A percentile compares a stretch with the other conserved stretches of the same genome.
These are phyloP conservation scores for Lepidurus packardi DNA, from an alignment of 1,140 invertebrate species.

Conservation along the genomic window DNA sequence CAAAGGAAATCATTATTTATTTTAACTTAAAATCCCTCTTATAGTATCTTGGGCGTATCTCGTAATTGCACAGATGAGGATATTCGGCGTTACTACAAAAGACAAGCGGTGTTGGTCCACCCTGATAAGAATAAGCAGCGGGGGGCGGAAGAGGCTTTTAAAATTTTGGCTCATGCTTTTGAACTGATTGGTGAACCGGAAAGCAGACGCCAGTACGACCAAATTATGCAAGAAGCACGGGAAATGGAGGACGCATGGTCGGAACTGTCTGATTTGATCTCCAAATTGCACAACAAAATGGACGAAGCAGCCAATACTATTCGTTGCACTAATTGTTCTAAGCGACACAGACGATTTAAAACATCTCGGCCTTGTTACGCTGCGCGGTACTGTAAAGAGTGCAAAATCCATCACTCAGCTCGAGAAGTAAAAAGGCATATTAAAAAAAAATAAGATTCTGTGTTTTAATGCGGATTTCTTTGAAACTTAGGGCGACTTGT, in stretches of 20 bases:
- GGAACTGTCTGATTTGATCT: slow-evolving; percentile 70
- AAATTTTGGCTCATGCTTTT: slow-evolving; percentile 88
- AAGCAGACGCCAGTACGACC: slow-evolving; percentile 38
- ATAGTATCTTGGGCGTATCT: slow-evolving; percentile 77
- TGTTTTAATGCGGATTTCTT: slow-evolving; percentile 34
- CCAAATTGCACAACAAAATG: slow-evolving; percentile 85
- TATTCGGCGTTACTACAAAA: slow-evolving; percentile 87
- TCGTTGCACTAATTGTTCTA: slow-evolving; percentile 81
- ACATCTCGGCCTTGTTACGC: slow-evolving; percentile 81
- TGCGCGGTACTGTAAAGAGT: slow-evolving; percentile 69
- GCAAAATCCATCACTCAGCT: slow-evolving; percentile 33
- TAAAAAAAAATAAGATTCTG: not conserved
- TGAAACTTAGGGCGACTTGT: slow-evolving; percentile 76
- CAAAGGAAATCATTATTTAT: not conserved
- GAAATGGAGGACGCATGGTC: slow-evolving; percentile 74
- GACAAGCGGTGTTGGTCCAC: slow-evolving; percentile 87
- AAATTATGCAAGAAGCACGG: slow-evolving; percentile 38
- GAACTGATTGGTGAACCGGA: slow-evolving; percentile 86
- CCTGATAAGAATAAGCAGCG: slow-evolving; percentile 91
- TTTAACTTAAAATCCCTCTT: not conserved
- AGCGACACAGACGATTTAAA: slow-evolving; percentile 75
- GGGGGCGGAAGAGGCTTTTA: slow-evolving; percentile 92
- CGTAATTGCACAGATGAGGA: slow-evolving; percentile 83
- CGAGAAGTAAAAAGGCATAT: slow-evolving; percentile 22
- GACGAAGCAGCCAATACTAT: slow-evolving; percentile 86